These are phyloP conservation scores for Athripsodes cinereus DNA, from an alignment of 2,888 invertebrate genomes.

Conservation along the genomic window DNA sequence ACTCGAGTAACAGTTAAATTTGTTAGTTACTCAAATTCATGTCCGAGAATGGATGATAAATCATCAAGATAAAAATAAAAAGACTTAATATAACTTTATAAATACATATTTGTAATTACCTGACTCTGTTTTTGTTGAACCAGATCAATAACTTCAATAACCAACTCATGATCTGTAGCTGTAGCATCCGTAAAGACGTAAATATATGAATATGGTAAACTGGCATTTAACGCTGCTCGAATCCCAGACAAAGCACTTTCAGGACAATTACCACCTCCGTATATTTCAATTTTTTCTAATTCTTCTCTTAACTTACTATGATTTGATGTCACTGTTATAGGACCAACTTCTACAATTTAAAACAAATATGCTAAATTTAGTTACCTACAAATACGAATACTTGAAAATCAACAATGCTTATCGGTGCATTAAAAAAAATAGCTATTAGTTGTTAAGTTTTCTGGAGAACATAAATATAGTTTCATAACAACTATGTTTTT, in stretches of 20 bases:
- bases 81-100: no score
- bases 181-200: constrained; percentile 75
- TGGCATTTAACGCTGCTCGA: constrained; percentile 56
- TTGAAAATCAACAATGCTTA: no score
- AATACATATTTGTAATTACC: constrained; percentile 46
- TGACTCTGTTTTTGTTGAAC: constrained; percentile 68
- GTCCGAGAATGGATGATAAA: no score
- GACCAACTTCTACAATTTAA: constrained; percentile 50
- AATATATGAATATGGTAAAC: constrained; percentile 60
- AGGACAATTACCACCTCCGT: constrained; percentile 70
- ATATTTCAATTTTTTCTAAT: constrained; percentile 51
- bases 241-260: constrained; percentile 66
- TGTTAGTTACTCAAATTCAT: no score
- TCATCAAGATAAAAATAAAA: no score
- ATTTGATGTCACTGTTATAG: constrained; percentile 57
- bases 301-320: constrained; percentile 53
- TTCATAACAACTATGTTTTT: no score
- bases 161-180: constrained; percentile 58
- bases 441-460: no score
- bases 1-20: no score
- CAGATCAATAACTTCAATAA: constrained; percentile 56
- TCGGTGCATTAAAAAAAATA: no score
- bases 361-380: no score
- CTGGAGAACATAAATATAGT: no score
- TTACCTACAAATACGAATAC: no score